Conservation (phyloP, 2,797 vertebrate species). For the Sebastes ruberrimus region DNA sequence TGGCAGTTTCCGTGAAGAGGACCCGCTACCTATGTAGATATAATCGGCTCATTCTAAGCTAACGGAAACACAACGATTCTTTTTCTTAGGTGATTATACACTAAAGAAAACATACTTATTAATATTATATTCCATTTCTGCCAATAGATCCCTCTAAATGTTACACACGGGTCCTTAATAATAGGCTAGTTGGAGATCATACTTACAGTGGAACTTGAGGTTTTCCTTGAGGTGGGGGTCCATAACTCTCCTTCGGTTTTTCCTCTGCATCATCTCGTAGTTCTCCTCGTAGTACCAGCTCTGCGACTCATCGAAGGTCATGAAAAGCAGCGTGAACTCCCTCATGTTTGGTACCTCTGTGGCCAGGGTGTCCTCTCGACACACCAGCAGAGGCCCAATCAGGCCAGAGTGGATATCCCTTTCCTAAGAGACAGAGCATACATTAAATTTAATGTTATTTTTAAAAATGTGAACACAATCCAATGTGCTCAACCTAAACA, state of each 20-base stretch:
- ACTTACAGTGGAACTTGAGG: conserved; percentile 89
- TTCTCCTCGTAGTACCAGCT: conserved; percentile 93
- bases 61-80: too few relatives aligned
- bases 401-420: conserved; percentile 93
- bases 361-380: conserved; percentile 84
- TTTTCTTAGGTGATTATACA: accelerated
- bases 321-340: conserved; percentile 92
- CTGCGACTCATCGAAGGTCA: conserved; percentile 95
- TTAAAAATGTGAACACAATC: background rate
- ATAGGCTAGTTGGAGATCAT: background rate
- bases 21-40: too few relatives aligned
- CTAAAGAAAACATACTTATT: too few relatives aligned
- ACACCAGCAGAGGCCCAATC: conserved; percentile 94
- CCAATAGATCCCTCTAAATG: too few relatives aligned
- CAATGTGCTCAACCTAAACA: background rate
- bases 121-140: too few relatives aligned
- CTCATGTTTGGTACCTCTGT: conserved; percentile 53
- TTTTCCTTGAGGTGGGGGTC: conserved; percentile 70
- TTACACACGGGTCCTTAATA: too few relatives aligned
- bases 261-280: conserved; percentile 71
- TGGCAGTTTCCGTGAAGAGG: too few relatives aligned
- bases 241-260: conserved; percentile 43
- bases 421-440: conserved; percentile 79
- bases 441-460: too few relatives aligned
- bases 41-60: too few relatives aligned